Percentiles rank a stretch among this genome's conserved stretches.
These are phyloP conservation scores for Dermolepida albohirtum DNA, from an alignment of 2,888 invertebrate species.

Conservation along the genomic window DNA sequence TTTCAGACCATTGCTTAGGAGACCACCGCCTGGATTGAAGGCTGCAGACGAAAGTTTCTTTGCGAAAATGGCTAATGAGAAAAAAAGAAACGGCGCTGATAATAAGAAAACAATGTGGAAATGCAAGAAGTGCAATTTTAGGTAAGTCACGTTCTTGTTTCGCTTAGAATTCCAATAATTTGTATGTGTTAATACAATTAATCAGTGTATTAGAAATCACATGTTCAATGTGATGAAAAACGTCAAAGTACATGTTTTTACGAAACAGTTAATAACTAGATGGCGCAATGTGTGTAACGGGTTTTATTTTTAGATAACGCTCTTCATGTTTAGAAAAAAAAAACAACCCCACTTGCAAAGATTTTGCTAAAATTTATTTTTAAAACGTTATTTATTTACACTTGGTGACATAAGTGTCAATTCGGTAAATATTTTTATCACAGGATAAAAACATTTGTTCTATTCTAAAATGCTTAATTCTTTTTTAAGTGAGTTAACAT, in stretches of 20 bases:
- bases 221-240: neutral
- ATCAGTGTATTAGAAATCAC: constrained; percentile 1
- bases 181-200: neutral
- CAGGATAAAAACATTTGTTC: too few relatives aligned
- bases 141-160: constrained; percentile 68
- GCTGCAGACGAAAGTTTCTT: constrained; percentile 69
- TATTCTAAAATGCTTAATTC: too few relatives aligned
- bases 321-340: too few relatives aligned
- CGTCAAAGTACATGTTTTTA: neutral
- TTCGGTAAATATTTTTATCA: too few relatives aligned
- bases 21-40: constrained; percentile 70
- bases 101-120: constrained; percentile 85
- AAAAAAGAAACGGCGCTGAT: constrained; percentile 67
- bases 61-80: constrained; percentile 58
- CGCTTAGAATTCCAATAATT: neutral
- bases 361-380: too few relatives aligned
- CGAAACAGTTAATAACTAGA: neutral
- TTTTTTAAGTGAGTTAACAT: too few relatives aligned
- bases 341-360: too few relatives aligned
- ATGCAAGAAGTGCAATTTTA: constrained; percentile 91
- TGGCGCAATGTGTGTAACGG: neutral
- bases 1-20: constrained; percentile 56
- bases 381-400: too few relatives aligned
- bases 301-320: too few relatives aligned
- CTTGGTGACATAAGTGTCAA: too few relatives aligned